Conservation (phyloP, 1,140 invertebrate species). For the Drosophila bipectinata region DNA sequence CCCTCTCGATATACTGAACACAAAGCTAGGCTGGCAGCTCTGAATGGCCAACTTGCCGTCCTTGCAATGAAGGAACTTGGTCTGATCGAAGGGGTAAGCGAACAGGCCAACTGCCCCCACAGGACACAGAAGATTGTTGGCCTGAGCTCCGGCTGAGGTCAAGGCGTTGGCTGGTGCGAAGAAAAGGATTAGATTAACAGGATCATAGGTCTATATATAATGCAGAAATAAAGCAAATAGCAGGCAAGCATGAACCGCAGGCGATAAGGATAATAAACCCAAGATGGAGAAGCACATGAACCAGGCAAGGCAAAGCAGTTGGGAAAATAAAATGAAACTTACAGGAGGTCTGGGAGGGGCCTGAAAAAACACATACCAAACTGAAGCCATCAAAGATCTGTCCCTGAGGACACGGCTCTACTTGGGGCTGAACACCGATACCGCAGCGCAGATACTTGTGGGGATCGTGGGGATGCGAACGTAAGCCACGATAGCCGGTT, state of each 20-base stretch:
- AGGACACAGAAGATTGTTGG: conserved; percentile 52
- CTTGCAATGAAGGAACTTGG: conserved; percentile 87
- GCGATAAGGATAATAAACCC: conserved; percentile 16
- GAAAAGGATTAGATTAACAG: conserved; percentile 7
- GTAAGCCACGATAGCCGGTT: conserved; percentile 81
- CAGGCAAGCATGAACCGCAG: conserved; percentile 38
- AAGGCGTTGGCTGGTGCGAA: conserved; percentile 19
- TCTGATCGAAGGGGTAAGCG: conserved; percentile 87
- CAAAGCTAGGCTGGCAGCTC: conserved; percentile 86
- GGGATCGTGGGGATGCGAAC: conserved; percentile 86
- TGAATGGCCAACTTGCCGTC: conserved; percentile 86
- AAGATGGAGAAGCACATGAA: conserved; percentile 58
- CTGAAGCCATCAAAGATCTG: conserved; percentile 87
- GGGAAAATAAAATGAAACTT: conserved; percentile 35
- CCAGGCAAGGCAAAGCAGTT: conserved; percentile 15
- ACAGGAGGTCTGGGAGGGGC: conserved; percentile 81
- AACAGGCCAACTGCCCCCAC: conserved; percentile 84
- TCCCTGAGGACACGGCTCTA: conserved; percentile 87
- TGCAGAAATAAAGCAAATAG: not conserved
- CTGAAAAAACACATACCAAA: conserved; percentile 86
- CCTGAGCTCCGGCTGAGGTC: conserved; percentile 55
- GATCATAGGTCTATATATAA: not conserved
- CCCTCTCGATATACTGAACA: conserved; percentile 86
- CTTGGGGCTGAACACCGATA: conserved; percentile 85
- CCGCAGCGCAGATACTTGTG: conserved; percentile 88